These are phyloP conservation scores for Manis javanica DNA, from an alignment of 2,797 vertebrate species.

Conservation along the genomic window DNA sequence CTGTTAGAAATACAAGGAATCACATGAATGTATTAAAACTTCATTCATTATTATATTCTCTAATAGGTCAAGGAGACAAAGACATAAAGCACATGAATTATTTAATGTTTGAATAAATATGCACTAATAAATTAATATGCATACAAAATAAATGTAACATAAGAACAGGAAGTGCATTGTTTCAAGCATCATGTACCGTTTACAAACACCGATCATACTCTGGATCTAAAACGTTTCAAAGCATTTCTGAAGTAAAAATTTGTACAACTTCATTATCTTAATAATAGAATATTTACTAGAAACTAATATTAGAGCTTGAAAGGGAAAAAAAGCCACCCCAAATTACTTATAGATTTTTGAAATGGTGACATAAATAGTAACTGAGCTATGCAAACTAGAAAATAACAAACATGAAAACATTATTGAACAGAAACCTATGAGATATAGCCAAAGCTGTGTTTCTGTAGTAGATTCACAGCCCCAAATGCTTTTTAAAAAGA, in stretches of 20 bases:
- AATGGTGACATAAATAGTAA: neutral
- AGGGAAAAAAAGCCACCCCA: neutral
- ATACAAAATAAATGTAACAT: no score
- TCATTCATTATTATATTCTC: neutral
- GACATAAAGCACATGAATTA: neutral
- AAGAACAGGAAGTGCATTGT: neutral
- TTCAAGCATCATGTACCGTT: neutral
- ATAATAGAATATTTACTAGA: slow-evolving; percentile 5
- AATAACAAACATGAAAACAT: neutral
- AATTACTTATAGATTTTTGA: slow-evolving; percentile 6
- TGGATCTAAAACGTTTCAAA: neutral
- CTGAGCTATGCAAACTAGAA: neutral
- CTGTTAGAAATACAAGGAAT: neutral
- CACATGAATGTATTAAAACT: neutral
- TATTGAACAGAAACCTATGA: neutral
- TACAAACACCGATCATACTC: neutral
- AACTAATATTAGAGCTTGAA: neutral
- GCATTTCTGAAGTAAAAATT: slow-evolving; percentile 16
- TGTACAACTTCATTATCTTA: neutral
- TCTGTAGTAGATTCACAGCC: neutral
- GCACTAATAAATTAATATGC: no score
- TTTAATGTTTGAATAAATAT: neutral
- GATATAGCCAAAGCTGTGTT: neutral
- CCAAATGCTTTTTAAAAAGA: neutral
- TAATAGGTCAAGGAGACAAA: neutral